A percentile compares a stretch with the other conserved stretches of the same genome.
Conservation (phyloP, 64 coral and sea anemone genomes). For the Anthopleura sola region DNA sequence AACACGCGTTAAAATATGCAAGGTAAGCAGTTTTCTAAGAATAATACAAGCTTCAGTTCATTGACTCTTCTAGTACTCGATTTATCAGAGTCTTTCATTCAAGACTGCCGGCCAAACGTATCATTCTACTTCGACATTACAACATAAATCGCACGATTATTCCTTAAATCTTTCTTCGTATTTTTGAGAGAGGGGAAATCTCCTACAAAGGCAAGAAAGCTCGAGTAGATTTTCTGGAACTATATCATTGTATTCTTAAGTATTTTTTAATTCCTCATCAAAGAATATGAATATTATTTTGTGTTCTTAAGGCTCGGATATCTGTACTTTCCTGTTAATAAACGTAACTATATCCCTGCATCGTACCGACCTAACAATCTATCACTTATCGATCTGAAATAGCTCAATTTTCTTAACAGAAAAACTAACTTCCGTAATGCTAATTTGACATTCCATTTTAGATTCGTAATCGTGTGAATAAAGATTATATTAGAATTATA, state of each 20-base stretch:
- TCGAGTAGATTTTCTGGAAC: no score
- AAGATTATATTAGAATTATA: background rate
- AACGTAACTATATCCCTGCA: background rate
- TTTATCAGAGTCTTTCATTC: background rate
- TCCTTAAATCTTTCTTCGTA: no score
- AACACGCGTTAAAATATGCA: background rate
- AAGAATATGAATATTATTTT: background rate
- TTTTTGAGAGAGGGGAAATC: no score
- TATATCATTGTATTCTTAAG: no score
- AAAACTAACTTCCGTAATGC: no score
- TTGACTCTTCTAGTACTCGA: background rate
- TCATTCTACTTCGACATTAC: background rate
- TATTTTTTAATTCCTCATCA: background rate
- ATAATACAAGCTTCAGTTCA: background rate
- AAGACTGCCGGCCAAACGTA: background rate
- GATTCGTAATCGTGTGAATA: background rate
- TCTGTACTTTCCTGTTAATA: background rate
- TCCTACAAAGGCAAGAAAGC: no score
- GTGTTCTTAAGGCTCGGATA: background rate
- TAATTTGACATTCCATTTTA: background rate
- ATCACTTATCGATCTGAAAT: background rate
- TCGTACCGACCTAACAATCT: background rate
- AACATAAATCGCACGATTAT: background rate
- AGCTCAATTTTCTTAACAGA: no score
- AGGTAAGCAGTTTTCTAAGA: constrained; percentile 1